phyloP scores from a whole-genome alignment of 2,113 vertebrate genomes.

The Pteropus alecto region DNA sequence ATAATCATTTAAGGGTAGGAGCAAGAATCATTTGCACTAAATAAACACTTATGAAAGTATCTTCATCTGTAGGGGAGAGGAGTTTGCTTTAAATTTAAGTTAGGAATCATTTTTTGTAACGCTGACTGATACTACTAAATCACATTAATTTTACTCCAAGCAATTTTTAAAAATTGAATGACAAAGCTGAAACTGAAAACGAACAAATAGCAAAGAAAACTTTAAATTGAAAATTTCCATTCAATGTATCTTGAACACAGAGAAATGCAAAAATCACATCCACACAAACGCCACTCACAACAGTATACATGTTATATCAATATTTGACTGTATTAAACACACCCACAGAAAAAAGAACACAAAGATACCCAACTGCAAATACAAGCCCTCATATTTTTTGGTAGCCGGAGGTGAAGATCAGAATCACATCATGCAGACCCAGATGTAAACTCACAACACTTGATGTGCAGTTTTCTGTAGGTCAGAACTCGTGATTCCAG shows the following conservation, averaged over 20 bases:
- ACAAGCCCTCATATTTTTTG: background rate
- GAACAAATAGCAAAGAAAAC: background rate
- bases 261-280: background rate
- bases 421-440: background rate
- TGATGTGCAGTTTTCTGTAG: background rate
- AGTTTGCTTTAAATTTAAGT: slow-evolving; percentile 1
- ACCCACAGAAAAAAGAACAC: background rate
- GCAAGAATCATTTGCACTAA: background rate
- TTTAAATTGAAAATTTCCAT: slow-evolving; percentile 32
- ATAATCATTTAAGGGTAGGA: background rate
- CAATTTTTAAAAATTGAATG: background rate
- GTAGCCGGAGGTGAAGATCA: background rate
- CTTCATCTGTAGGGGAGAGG: background rate
- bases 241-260: background rate
- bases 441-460: background rate
- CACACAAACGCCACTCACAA: background rate
- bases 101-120: background rate
- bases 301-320: background rate
- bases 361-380: background rate
- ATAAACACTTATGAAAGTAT: background rate
- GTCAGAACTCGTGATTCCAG: background rate
- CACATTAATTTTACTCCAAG: background rate
- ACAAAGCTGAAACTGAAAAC: slow-evolving; percentile 45
- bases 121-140: background rate
- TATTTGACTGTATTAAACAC: background rate